Evolutionary conservation across 2,888 invertebrate species (phyloP), one percentile per base, ranked within the genome.

Genomic region (Ashinkailepas kermadecensis): DNA sequence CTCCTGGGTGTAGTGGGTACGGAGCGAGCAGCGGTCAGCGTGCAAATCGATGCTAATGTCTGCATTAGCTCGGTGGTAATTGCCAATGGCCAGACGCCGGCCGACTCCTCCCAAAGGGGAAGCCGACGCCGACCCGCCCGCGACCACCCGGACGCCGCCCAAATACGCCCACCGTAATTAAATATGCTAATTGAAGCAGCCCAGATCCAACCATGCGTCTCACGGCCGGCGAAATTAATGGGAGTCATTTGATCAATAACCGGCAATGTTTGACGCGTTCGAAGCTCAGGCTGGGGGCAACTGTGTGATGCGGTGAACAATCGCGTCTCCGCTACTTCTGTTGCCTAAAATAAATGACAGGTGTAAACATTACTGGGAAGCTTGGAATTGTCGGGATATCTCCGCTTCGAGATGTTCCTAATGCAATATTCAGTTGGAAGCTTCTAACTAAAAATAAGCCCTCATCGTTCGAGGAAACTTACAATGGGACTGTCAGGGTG

Each of bases 1-100:
- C 39, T 39, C 39, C 39, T 39, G 39, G 39, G 39, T 39, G 4
- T 4, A 39, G 39, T 39, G 39, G 39, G 39, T 4, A 3, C 39
- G 39, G 39, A 39, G 4, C 39, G 39, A 39, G 39, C 39, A 39
- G 4, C 39, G 39, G 39, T 39, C 39, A 39, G 39, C 25, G 67
- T 25, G 67, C 13, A 13, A 67, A 67, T 67, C 67, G 67, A 67
- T 67, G 67, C 67, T 67, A 67, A 67, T 67, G 67, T 67, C 67
- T 67, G 9, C 67, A 67, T 67, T 67, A 67, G 67, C 12, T 6
- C 39, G 0, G 67, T 0, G 4, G 67, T 67, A 67, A 67, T 67
- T 67, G n/a, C 10, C 8, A 25, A 25, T 4, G 39, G 39, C 39
- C 39, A 39, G 39, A 39, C 39, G 39, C 39, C 39, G 39, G 4